Evolutionary conservation across 2,888 invertebrate species (phyloP), one percentile per base, ranked within the genome.

Genomic region (Aquatica leii): DNA sequence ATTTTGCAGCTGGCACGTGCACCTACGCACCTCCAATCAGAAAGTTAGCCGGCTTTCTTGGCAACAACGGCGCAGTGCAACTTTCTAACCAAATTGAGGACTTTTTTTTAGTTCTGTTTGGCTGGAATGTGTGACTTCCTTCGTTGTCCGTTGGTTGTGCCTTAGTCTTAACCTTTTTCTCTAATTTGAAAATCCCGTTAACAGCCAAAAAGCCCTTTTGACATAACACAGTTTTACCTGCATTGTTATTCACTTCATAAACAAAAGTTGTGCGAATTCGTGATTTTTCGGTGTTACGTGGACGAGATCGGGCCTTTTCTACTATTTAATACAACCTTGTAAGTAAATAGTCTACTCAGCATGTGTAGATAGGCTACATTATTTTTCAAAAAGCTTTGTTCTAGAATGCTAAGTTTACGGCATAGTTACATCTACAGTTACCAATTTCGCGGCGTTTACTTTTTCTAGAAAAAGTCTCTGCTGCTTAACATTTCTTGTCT

Each of bases 281-380:
- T 6, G 24, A 6, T 24, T 6, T 24, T 24, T 4, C 24, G n/a
- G 24, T 24, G 24, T 24, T 24, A 24, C 24, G 43, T n/a, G 11
- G 56, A 3, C 56, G 49, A 31, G 37, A 49, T 57, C 57, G 31
- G 49, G 12, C 11, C 14, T 57, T 34, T 31, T 24, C n/a, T 5
- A 15, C 17, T 57, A n/a, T 35, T 57, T 57, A n/a, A 57, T 50
- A 40, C 57, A 57, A 18, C 49, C 57, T 50, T 57, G 57, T 14
- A 57, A 49, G n/a, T 57, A 57, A 17, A 57, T 50, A 15, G 57
- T 50, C 9, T 57, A 49, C 18, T 57, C 57, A 9, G 57, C 14
- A 37, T 57, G 49, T 1, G 57, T 57, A 31, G 49, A 57, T 17
- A 57, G 15, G 18, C 35, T 17, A 49, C 20, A 34, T 14, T 49